Percentiles rank a stretch among this genome's conserved stretches.
Conservation (phyloP, 2,888 invertebrate genomes). For the Tinea pellionella region DNA sequence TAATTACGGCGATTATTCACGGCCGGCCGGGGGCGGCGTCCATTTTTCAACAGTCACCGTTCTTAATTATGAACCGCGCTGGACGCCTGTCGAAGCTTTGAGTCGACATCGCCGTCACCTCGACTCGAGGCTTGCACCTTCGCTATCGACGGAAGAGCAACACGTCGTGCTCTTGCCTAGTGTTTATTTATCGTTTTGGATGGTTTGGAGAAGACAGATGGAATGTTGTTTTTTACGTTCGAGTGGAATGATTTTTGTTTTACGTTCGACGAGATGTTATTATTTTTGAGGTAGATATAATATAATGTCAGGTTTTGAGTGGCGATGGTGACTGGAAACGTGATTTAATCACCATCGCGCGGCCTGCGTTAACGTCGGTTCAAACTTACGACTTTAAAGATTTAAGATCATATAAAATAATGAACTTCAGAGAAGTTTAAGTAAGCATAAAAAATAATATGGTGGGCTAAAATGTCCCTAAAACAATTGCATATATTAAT, state of each 20-base stretch:
- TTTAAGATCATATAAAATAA: neutral
- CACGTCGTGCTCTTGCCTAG: constrained; percentile 49
- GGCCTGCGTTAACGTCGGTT: neutral
- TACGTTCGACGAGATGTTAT: constrained; percentile 9
- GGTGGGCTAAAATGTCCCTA: neutral
- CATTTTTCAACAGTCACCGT: constrained; percentile 71
- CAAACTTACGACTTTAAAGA: neutral
- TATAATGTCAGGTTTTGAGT: neutral
- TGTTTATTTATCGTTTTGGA: constrained; percentile 68
- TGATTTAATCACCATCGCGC: neutral
- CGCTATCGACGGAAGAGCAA: constrained; percentile 21
- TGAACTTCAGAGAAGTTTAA: neutral
- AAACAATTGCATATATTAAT: neutral
- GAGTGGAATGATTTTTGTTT: constrained; percentile 13
- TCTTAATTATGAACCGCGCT: constrained; percentile 68
- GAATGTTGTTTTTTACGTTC: constrained; percentile 51
- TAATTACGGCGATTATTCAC: constrained; percentile 71
- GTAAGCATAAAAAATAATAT: neutral
- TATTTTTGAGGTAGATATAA: constrained; percentile 1
- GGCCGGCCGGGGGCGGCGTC: constrained; percentile 69
- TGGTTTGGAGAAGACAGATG: constrained; percentile 62
- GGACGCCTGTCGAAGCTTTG: constrained; percentile 70
- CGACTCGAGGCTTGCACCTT: constrained; percentile 33
- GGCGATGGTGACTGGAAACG: neutral
- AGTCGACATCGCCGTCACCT: constrained; percentile 59